phyloP scores from a whole-genome alignment of 92 coral and sea anemone species.

The Phenganax stokvisi region DNA sequence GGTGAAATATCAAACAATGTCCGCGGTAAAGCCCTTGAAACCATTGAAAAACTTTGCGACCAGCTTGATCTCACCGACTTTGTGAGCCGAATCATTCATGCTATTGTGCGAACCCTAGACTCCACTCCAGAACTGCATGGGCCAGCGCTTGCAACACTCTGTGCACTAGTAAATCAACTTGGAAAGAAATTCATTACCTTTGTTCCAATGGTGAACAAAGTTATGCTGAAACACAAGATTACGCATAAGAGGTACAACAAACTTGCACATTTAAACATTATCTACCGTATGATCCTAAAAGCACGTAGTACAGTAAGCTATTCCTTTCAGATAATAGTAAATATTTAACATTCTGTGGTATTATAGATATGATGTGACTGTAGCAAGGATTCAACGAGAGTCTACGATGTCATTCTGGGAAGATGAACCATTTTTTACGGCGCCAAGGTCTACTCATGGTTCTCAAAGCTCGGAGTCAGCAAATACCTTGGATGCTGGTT shows the following conservation, averaged over 20 bases:
- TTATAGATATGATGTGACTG: constrained; percentile 23
- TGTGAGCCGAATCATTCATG: constrained; percentile 89
- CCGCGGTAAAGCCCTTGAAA: constrained; percentile 87
- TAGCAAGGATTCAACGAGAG: constrained; percentile 35
- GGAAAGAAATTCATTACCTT: constrained; percentile 89
- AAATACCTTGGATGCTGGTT: constrained; percentile 88
- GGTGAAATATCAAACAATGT: constrained; percentile 67
- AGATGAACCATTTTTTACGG: constrained; percentile 61
- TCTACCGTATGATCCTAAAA: no score
- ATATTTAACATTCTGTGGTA: not conserved
- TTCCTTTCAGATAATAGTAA: not conserved
- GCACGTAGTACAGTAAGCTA: no score
- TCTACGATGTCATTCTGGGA: constrained; percentile 76
- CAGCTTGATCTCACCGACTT: constrained; percentile 94
- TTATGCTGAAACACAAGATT: constrained; percentile 72
- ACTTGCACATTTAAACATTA: not conserved
- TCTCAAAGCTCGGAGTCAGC: constrained; percentile 84
- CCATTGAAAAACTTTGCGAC: constrained; percentile 87
- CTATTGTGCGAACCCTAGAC: constrained; percentile 86
- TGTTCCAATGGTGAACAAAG: constrained; percentile 87
- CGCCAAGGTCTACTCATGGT: constrained; percentile 68
- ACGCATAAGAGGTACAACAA: constrained; percentile 83
- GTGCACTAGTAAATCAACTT: constrained; percentile 84
- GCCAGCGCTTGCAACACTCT: constrained; percentile 90
- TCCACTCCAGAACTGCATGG: constrained; percentile 71